phyloP scores from a whole-genome alignment of 1,140 invertebrate species.

The Drosophila sturtevanti region DNA sequence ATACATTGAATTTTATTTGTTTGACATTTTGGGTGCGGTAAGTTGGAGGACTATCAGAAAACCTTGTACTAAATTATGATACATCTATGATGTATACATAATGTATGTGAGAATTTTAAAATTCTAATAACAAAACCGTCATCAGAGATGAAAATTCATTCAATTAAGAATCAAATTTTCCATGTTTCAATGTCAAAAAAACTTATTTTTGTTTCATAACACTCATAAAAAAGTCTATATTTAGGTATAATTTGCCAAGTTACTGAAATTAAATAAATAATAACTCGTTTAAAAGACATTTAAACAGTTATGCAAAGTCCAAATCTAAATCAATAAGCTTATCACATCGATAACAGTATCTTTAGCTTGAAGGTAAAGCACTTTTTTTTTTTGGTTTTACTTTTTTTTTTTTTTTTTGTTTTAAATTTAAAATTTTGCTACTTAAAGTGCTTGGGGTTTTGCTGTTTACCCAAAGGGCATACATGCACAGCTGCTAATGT shows the following conservation, averaged over 20 bases:
- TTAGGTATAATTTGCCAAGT: neutral
- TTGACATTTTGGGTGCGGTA: neutral
- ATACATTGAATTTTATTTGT: neutral
- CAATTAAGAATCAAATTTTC: too few relatives aligned
- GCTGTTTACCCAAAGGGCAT: neutral
- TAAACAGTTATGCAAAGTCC: neutral
- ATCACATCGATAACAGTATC: neutral
- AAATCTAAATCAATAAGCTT: conserved; percentile 1
- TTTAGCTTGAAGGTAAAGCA: neutral
- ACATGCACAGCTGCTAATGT: neutral
- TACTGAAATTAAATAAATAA: too few relatives aligned
- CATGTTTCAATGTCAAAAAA: too few relatives aligned
- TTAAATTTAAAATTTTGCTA: neutral
- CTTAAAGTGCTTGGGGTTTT: neutral
- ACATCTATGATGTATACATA: too few relatives aligned
- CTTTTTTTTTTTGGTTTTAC: neutral
- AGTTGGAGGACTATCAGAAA: neutral
- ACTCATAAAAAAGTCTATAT: too few relatives aligned
- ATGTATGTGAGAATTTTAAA: neutral
- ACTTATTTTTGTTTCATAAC: too few relatives aligned
- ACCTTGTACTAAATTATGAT: neutral
- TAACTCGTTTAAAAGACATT: neutral
- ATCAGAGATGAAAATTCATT: too few relatives aligned
- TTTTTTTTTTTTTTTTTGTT: neutral
- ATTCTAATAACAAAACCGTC: too few relatives aligned